A percentile compares a stretch with the other conserved stretches of the same genome.
Evolutionary conservation across 2,888 invertebrate species (phyloP).

Genomic region (Acholoe squamosa): DNA sequence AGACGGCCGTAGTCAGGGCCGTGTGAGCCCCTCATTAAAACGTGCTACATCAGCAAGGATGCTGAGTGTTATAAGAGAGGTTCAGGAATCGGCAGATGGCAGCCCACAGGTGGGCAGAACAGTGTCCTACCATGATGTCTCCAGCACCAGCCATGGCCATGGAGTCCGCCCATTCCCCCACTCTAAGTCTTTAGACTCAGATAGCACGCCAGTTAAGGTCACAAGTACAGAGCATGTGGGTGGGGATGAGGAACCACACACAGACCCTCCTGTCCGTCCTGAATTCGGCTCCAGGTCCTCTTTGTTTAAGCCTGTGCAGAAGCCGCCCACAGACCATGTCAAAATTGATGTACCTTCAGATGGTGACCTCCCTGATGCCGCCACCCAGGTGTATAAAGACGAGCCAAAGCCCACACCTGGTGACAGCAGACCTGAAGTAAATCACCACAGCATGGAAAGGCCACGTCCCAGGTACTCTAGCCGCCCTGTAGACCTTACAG

Average conservation of each 20-base stretch:
- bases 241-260: neutral
- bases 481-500: neutral
- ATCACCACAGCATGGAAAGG: neutral
- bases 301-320: neutral
- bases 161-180: neutral
- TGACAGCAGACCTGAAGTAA: neutral
- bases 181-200: neutral
- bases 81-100: neutral
- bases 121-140: conserved; percentile 26
- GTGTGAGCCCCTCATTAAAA: neutral
- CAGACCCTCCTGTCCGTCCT: neutral
- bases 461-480: neutral
- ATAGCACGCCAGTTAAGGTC: neutral
- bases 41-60: neutral
- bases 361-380: neutral
- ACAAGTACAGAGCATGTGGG: neutral
- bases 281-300: neutral
- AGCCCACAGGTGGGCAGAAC: conserved; percentile 17
- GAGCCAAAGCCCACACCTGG: neutral
- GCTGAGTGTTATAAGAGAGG: conserved; percentile 23
- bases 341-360: neutral
- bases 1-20: neutral
- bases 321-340: neutral
- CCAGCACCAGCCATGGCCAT: neutral
- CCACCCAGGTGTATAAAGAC: neutral